Percentiles rank a stretch among this genome's conserved stretches.
These are phyloP conservation scores for Beris chalybata DNA, from an alignment of 2,888 invertebrate genomes.

Conservation along the genomic window DNA sequence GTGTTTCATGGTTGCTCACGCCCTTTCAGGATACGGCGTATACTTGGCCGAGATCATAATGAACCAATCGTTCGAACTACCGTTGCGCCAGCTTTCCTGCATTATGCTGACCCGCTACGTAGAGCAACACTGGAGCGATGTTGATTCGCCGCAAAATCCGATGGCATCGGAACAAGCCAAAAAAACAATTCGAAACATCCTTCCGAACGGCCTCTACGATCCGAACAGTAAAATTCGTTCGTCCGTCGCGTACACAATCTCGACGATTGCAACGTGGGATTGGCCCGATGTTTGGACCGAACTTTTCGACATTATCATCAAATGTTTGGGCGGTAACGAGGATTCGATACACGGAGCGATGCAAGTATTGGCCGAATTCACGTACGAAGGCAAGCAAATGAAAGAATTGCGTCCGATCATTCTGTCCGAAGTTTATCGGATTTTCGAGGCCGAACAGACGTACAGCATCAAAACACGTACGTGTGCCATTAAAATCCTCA, in stretches of 20 bases:
- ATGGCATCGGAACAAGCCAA: constrained; percentile 61
- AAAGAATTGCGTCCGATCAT: constrained; percentile 69
- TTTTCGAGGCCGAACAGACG: constrained; percentile 62
- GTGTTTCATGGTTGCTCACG: not conserved
- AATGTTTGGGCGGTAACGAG: constrained; percentile 57
- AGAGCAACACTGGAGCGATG: constrained; percentile 66
- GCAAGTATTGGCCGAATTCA: constrained; percentile 70
- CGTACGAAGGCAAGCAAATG: constrained; percentile 69
- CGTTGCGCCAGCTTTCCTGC: constrained; percentile 68
- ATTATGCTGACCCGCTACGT: constrained; percentile 74
- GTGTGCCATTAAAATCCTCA: constrained; percentile 68
- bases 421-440: constrained; percentile 69
- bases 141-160: constrained; percentile 59
- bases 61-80: constrained; percentile 62
- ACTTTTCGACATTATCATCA: constrained; percentile 67
- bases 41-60: constrained; percentile 69
- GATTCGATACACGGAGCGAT: constrained; percentile 71
- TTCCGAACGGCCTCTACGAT: constrained; percentile 67
- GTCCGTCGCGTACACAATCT: constrained; percentile 70
- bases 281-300: constrained; percentile 75
- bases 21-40: constrained; percentile 59
- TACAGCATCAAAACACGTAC: constrained; percentile 64
- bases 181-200: constrained; percentile 63
- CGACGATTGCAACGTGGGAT: constrained; percentile 71
- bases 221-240: constrained; percentile 68